These are phyloP conservation scores for Pterostichus madidus DNA, from an alignment of 2,888 invertebrate species.

Conservation along the genomic window DNA sequence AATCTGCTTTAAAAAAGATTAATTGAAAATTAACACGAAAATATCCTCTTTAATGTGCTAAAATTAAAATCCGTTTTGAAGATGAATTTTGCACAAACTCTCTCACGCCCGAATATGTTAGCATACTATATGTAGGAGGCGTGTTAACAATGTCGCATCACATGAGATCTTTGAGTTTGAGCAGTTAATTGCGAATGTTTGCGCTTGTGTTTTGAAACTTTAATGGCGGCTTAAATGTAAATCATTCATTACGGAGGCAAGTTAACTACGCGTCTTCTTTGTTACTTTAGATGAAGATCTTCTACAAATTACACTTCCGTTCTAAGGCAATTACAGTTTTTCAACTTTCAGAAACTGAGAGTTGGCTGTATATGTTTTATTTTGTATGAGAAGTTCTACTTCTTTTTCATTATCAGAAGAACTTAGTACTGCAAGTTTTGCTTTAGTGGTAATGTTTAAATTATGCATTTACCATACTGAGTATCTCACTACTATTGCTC, in stretches of 20 bases:
- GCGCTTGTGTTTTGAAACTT: constrained; percentile 35
- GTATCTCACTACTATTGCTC: too few species aligned
- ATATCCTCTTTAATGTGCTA: too few species aligned
- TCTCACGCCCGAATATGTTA: too few species aligned
- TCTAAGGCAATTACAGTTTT: constrained; percentile 40
- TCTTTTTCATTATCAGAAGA: neutral
- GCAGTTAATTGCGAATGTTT: neutral
- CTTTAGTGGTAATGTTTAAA: too few species aligned
- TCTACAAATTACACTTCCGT: constrained; percentile 36
- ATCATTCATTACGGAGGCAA: constrained; percentile 23
- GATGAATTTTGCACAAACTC: too few species aligned
- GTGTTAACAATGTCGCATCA: too few species aligned
- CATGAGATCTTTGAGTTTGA: constrained; percentile 9
- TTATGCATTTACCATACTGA: too few species aligned
- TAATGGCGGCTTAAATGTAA: constrained; percentile 31
- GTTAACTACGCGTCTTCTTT: constrained; percentile 23
- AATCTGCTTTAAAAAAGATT: too few species aligned
- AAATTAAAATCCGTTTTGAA: too few species aligned
- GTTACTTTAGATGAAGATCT: constrained; percentile 7
- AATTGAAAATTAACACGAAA: too few species aligned
- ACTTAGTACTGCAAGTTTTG: neutral
- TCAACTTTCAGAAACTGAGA: neutral
- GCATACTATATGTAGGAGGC: too few species aligned
- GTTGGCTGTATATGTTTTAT: neutral
- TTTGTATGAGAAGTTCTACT: neutral